Base-by-base conservation (phyloP, 2,888 invertebrate species). In the Archips crataeganus region DNA sequence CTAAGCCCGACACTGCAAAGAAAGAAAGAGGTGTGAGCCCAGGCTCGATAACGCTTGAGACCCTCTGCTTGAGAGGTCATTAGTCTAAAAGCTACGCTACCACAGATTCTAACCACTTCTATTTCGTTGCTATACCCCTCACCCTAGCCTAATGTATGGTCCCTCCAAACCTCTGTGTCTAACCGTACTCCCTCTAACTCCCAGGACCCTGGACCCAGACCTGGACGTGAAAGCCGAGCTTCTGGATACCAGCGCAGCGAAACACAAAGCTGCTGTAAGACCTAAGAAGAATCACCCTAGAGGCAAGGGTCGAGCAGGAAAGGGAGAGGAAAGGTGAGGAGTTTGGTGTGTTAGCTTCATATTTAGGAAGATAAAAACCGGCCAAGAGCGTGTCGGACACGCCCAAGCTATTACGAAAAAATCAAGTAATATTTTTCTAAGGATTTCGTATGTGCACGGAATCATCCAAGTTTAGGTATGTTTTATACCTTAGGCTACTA, bases 191-290 rank as follows among this genome's bases (percentile, higher is more conserved):
- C 71, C 79, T 81, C 82, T 76, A 81, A 85, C 87, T 82, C 87
- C 85, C 93, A 96, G 96, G 90, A 93, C 91, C 82, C 85, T 95
- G 82, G 96, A 97, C 84, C 95, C 95, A 36, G 95, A 95, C 63
- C 91, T 97, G 85, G 96, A 97, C 84, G 87, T 95, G 79, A 94
- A 94, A 23, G 83, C 87, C 0, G 94, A 95, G 78, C 95, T 96
- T 63, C 94, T 97, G 89, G 97, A 97, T 91, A 95, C 95, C 78
- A 94, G 97, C 8, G 97, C 97, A 0, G 97, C 97, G 15, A 95
- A 95, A 82, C 97, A 97, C 93, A 97, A 97, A 90, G 88, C 97
- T 70, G 95, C 97, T 0, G 95, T 97, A 15, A 95, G 96, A 85
- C 97, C 97, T 6, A 96, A 95, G 90, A 96, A 96, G 85, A 97